A percentile compares a stretch with the other conserved stretches of the same genome.
Evolutionary conservation across 2,113 vertebrate genomes (phyloP).

Genomic region (Prionailurus bengalensis): DNA sequence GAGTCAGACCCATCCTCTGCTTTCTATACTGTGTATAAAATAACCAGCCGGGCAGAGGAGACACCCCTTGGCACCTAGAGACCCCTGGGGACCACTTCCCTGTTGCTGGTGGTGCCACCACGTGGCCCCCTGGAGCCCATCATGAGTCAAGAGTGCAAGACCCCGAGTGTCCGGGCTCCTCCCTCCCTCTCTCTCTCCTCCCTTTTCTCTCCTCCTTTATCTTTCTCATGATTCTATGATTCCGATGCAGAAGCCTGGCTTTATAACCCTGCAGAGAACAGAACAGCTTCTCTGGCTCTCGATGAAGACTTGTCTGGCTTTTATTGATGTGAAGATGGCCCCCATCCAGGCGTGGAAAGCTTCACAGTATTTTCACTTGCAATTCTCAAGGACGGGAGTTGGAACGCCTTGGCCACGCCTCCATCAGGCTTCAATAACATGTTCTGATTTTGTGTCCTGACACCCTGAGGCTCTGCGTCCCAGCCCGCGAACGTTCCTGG

Average conservation of each 20-base stretch:
- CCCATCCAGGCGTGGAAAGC: not conserved
- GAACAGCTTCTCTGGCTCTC: not conserved
- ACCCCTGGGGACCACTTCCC: not conserved
- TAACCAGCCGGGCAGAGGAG: not conserved
- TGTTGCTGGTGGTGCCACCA: no score
- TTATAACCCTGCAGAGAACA: not conserved
- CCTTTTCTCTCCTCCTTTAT: not conserved
- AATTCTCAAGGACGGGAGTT: not conserved
- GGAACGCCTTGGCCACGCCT: not conserved
- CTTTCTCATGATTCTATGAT: rapidly evolving
- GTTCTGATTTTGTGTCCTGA: not conserved
- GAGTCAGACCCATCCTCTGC: not conserved
- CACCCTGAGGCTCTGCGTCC: rapidly evolving
- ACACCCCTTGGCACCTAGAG: no score
- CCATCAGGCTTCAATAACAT: rapidly evolving
- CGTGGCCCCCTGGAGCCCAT: rapidly evolving
- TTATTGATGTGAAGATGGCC: not conserved
- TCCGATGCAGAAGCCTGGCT: not conserved
- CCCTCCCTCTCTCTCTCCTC: no score
- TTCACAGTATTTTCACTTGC: not conserved
- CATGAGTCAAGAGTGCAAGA: rapidly evolving
- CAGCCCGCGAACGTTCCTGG: not conserved
- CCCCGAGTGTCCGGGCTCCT: no score
- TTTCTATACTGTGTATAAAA: not conserved
- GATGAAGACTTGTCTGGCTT: not conserved